Base-by-base conservation (phyloP, 2,888 invertebrate species). In the Polydesmus complanatus region DNA sequence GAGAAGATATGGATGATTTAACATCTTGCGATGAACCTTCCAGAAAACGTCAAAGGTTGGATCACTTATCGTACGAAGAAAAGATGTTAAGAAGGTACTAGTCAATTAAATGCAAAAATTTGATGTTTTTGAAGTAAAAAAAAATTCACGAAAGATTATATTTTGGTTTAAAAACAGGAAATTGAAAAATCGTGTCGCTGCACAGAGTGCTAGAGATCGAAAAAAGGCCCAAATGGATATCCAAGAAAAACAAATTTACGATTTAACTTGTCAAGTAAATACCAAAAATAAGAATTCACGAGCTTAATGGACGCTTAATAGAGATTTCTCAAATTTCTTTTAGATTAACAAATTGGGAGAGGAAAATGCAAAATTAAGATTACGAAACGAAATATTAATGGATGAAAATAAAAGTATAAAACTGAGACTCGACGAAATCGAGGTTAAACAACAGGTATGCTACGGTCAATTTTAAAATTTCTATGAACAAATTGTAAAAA, bases 131-230 rank as follows among this genome's bases (percentile, higher is more conserved):
- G 56, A 61, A 66, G 54, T 51, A 54, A 23, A 23, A 21, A 53
- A 50, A 52, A 19, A 49, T 25, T 49, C 27, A 53, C 25, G 49
- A n/a, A n/a, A n/a, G n/a, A n/a, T n/a, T n/a, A n/a, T n/a, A n/a
- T n/a, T n/a, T n/a, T n/a, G n/a, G n/a, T n/a, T n/a, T n/a, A n/a
- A n/a, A n/a, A n/a, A n/a, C n/a, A 93, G 95, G 73, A 95, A 95
- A 77, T 73, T 95, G 68, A 95, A 95, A 74, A 96, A 96, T 73
- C 81, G 96, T 66, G 93, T 96, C 26, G 96, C 97, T 37, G 97
- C 97, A 1, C 97, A 97, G 76, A 93, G 91, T 55, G 96, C 96
- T 0, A 82, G 97, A 60, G 97, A 97, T 75, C 81, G 94, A 53
- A 97, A 97, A 73, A 96, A 96, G 74, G 89, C 88, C 0, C 86